Conservation (phyloP, 1,140 invertebrate species). For the Calosoma granatense region DNA sequence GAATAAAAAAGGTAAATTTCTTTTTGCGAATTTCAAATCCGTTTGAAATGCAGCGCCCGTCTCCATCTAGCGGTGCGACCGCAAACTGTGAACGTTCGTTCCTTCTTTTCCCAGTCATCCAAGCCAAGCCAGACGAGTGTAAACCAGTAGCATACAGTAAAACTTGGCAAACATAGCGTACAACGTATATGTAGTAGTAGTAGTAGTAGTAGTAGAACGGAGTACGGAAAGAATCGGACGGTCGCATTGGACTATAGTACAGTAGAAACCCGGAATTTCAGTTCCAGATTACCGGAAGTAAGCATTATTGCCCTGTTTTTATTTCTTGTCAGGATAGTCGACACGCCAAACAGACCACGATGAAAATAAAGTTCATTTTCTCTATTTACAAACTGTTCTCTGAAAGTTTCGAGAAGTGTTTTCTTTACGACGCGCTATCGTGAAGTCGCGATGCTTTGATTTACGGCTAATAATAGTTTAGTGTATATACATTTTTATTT, state of each 20-base stretch:
- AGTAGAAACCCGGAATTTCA: not conserved
- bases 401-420: not conserved
- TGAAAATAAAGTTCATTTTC: not conserved
- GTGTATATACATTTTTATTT: not conserved
- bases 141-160: too few relatives aligned
- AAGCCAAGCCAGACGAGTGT: too few relatives aligned
- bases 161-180: too few relatives aligned
- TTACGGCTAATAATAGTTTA: not conserved
- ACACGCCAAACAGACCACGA: not conserved
- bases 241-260: not conserved
- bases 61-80: too few relatives aligned
- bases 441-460: constrained; percentile 2
- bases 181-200: too few relatives aligned
- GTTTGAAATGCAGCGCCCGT: too few relatives aligned
- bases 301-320: constrained; percentile 6
- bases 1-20: too few relatives aligned
- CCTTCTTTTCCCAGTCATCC: too few relatives aligned
- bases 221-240: too few relatives aligned
- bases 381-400: constrained; percentile 5
- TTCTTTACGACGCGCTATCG: not conserved
- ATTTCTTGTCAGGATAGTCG: constrained; percentile 1
- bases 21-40: too few relatives aligned
- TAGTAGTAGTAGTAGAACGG: too few relatives aligned
- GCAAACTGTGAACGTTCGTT: too few relatives aligned
- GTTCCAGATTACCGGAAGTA: constrained; percentile 7